Evolutionary conservation across 2,797 vertebrate genomes (phyloP).

Genomic region (Crenichthys baileyi): DNA sequence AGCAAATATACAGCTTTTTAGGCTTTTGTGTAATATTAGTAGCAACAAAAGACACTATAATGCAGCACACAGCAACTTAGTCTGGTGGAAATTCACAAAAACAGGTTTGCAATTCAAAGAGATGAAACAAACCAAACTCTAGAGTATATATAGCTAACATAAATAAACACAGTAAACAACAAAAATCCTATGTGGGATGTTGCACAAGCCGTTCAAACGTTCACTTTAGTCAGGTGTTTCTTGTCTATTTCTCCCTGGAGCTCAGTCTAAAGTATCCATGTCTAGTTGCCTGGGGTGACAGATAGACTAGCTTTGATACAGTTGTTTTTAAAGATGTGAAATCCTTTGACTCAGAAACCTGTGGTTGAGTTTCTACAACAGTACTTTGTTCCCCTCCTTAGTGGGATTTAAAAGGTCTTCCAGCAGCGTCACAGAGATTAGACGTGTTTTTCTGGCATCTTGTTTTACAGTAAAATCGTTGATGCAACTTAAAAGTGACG

Average conservation of each 20-base stretch:
- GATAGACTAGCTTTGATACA: slow-evolving; percentile 61
- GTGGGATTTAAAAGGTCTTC: slow-evolving; percentile 58
- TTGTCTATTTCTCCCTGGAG: slow-evolving; percentile 36
- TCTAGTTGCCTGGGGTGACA: slow-evolving; percentile 56
- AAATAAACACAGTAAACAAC: slow-evolving; percentile 38
- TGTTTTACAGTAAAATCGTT: slow-evolving; percentile 39
- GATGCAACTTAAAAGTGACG: slow-evolving; percentile 48
- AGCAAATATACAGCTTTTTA: too few relatives aligned
- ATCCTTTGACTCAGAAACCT: slow-evolving; percentile 73
- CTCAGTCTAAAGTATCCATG: slow-evolving; percentile 42
- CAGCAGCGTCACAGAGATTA: slow-evolving; percentile 56
- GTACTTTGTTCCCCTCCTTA: slow-evolving; percentile 34
- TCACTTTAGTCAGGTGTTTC: slow-evolving; percentile 36
- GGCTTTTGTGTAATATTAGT: not conserved
- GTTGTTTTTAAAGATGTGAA: slow-evolving; percentile 72
- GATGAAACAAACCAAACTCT: slow-evolving; percentile 35
- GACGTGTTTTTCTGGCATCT: slow-evolving; percentile 44
- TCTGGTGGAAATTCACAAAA: slow-evolving; percentile 10
- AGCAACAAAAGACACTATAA: not conserved
- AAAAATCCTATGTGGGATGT: slow-evolving; percentile 31
- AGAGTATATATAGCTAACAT: slow-evolving; percentile 5
- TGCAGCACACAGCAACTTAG: slow-evolving; percentile 15
- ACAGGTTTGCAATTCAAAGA: slow-evolving; percentile 17
- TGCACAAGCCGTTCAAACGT: slow-evolving; percentile 50
- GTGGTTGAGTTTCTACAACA: slow-evolving; percentile 61